These are phyloP conservation scores for Phylloscopus whistleri DNA, from an alignment of 2,113 vertebrate species.

Conservation along the genomic window DNA sequence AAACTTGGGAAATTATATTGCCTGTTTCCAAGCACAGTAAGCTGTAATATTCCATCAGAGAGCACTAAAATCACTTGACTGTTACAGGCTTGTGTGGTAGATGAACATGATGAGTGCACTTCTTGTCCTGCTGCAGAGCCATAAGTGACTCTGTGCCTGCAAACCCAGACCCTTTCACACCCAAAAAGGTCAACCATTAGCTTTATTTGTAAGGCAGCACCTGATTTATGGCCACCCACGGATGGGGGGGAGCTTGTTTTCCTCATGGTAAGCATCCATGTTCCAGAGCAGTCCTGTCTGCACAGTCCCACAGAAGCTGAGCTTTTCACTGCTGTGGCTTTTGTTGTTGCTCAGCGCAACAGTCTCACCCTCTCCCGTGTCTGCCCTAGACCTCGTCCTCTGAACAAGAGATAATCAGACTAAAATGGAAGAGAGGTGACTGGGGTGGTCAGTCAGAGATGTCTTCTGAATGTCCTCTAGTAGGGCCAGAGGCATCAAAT, in stretches of 20 bases:
- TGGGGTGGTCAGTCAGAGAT: not conserved
- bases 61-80: not conserved
- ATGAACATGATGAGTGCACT: not conserved
- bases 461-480: not conserved
- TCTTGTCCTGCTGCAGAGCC: not conserved
- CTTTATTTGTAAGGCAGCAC: not conserved
- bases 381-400: not conserved
- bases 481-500: not conserved
- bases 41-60: not conserved
- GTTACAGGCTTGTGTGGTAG: not conserved
- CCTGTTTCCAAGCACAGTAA: not conserved
- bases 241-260: not conserved
- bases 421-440: not conserved
- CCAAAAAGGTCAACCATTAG: accelerated
- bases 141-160: not conserved
- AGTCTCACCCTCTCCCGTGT: not conserved
- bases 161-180: not conserved
- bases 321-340: not conserved
- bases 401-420: not conserved
- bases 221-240: not conserved
- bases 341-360: accelerated
- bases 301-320: not conserved
- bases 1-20: not conserved
- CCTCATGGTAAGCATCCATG: not conserved
- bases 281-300: not conserved